A percentile compares a stretch with the other conserved stretches of the same genome.
These are phyloP conservation scores for Fragariocoptes setiger DNA, from an alignment of 1,140 invertebrate genomes.

Conservation along the genomic window DNA sequence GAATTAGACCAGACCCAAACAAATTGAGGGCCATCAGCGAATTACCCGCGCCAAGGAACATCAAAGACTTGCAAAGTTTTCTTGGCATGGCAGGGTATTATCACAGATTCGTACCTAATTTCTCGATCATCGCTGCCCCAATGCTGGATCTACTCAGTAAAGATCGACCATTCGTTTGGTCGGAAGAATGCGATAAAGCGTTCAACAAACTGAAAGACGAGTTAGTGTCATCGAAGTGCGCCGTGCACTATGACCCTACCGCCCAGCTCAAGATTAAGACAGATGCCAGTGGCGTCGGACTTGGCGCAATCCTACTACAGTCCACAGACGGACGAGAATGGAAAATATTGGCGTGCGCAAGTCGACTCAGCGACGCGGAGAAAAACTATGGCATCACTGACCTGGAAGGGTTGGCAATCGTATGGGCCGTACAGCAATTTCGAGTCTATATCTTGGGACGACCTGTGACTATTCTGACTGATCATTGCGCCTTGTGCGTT, in stretches of 20 bases:
- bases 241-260: constrained; percentile 6
- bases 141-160: not conserved
- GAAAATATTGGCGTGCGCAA: constrained; percentile 7
- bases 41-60: not conserved
- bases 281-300: constrained; percentile 7
- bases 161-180: constrained; percentile 8
- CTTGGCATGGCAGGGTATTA: not conserved
- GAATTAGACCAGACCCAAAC: constrained; percentile 2
- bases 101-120: constrained; percentile 1
- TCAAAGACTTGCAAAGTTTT: not conserved
- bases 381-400: constrained; percentile 10
- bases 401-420: constrained; percentile 12
- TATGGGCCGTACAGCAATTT: constrained; percentile 13
- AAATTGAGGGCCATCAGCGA: not conserved
- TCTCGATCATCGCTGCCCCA: not conserved
- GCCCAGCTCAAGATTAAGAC: constrained; percentile 8
- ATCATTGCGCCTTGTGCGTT: constrained; percentile 11
- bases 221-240: constrained; percentile 9
- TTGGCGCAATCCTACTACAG: constrained; percentile 9
- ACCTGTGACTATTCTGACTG: constrained; percentile 11
- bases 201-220: constrained; percentile 17
- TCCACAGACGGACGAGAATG: constrained; percentile 1
- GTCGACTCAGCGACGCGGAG: constrained; percentile 7
- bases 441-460: constrained; percentile 13
- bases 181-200: constrained; percentile 10